Evolutionary conservation across 2,888 invertebrate genomes (phyloP).

Genomic region (Eupithecia subumbrata): DNA sequence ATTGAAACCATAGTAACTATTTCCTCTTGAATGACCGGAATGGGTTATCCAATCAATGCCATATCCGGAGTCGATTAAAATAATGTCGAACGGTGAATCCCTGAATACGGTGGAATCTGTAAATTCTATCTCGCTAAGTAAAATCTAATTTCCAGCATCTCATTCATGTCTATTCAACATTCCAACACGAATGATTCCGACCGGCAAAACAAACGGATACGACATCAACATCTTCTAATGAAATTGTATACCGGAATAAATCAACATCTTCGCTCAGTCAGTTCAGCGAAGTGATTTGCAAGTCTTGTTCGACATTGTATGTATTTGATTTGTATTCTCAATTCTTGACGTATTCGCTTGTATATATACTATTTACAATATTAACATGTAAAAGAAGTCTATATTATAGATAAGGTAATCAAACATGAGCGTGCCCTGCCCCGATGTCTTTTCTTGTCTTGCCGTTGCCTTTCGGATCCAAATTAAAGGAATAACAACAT

Average conservation of each 20-base stretch:
- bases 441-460: background rate
- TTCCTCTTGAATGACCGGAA: background rate
- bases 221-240: conserved; percentile 31
- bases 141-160: conserved; percentile 26
- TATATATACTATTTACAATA: background rate
- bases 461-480: conserved; percentile 9
- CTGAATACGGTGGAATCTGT: conserved; percentile 7
- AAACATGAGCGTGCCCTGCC: background rate
- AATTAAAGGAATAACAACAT: conserved; percentile 29
- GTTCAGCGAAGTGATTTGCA: conserved; percentile 31
- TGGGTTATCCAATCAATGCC: background rate
- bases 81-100: background rate
- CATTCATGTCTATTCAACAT: conserved; percentile 20
- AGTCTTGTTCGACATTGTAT: conserved; percentile 20
- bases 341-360: background rate
- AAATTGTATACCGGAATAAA: conserved; percentile 38
- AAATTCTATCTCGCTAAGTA: conserved; percentile 15
- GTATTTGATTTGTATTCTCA: conserved; percentile 20
- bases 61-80: conserved; percentile 4
- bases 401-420: background rate
- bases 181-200: conserved; percentile 30
- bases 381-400: background rate
- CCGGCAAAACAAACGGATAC: conserved; percentile 32
- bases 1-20: background rate
- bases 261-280: conserved; percentile 27